Evolutionary conservation across 2,888 invertebrate genomes (phyloP), one percentile per base, ranked within the genome.

Genomic region (Acanthococcus lagerstroemiae): DNA sequence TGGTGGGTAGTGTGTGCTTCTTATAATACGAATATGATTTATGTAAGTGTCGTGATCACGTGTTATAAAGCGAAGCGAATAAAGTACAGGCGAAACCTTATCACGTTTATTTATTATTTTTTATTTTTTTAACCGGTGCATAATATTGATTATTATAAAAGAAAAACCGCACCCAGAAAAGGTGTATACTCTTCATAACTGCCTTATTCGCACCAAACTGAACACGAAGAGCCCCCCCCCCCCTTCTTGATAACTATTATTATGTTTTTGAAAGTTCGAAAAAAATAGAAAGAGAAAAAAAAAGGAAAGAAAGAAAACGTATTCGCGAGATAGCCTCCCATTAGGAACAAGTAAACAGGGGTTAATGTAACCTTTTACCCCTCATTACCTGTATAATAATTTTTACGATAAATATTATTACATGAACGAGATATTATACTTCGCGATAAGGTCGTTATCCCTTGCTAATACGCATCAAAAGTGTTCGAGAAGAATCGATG

Each of bases 81-180:
- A n/a, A n/a, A n/a, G n/a, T n/a, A n/a, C n/a, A n/a, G n/a, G n/a
- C n/a, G n/a, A n/a, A n/a, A n/a, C n/a, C n/a, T n/a, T n/a, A n/a
- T n/a, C n/a, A n/a, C n/a, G n/a, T n/a, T n/a, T n/a, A n/a, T n/a
- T n/a, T n/a, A n/a, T n/a, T n/a, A n/a, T n/a, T n/a, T n/a, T n/a
- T n/a, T n/a, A n/a, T n/a, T n/a, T n/a, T n/a, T n/a, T n/a, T n/a
- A n/a, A n/a, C n/a, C n/a, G n/a, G n/a, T n/a, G n/a, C n/a, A n/a
- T n/a, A n/a, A n/a, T 45, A 57, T 57, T 25, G 57, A 57, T 57
- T 45, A 57, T 57, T 57, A 56, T 25, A 27, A 22, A n/a, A n/a
- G n/a, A n/a, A n/a, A 45, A 44, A 57, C 57, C 57, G 44, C 57
- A 57, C 57, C 57, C 57, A 57, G 57, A 45, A 57, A 56, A 57